These are phyloP conservation scores for Coelinius sp. DNA, from an alignment of 2,888 invertebrate species.

Conservation along the genomic window DNA sequence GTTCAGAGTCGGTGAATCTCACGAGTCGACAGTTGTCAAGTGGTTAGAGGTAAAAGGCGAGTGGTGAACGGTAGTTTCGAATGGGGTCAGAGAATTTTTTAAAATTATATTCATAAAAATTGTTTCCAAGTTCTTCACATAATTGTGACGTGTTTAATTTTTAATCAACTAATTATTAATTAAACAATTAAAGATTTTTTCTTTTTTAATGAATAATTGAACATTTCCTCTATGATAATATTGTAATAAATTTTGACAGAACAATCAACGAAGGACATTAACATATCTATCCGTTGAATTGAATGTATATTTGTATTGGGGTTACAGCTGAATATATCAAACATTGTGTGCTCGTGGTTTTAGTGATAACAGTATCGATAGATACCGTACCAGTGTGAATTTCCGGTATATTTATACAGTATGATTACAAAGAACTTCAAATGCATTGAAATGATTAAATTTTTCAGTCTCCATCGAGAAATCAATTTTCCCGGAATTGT, in stretches of 20 bases:
- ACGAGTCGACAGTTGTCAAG: slow-evolving; percentile 12
- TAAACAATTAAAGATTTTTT: no score
- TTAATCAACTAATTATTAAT: no score
- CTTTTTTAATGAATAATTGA: no score
- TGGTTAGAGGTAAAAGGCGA: neutral
- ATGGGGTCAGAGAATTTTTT: neutral
- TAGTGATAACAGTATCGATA: slow-evolving; percentile 16
- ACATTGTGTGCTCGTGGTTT: slow-evolving; percentile 4
- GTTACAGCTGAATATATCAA: neutral
- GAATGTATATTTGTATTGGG: slow-evolving; percentile 8
- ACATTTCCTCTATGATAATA: neutral
- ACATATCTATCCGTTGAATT: neutral
- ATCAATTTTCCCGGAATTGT: neutral
- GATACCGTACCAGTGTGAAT: slow-evolving; percentile 9
- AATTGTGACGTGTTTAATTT: neutral
- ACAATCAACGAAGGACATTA: neutral
- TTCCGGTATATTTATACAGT: neutral
- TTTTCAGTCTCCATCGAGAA: neutral
- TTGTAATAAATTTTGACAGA: neutral
- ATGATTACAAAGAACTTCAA: neutral
- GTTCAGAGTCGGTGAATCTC: neutral
- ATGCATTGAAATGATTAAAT: neutral
- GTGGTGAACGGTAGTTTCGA: slow-evolving; percentile 3
- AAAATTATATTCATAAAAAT: neutral
- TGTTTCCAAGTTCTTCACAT: neutral